Percentiles rank a stretch among this genome's conserved stretches.
phyloP scores from a whole-genome alignment of 1,140 invertebrate species.

The Dysdera silvatica region DNA sequence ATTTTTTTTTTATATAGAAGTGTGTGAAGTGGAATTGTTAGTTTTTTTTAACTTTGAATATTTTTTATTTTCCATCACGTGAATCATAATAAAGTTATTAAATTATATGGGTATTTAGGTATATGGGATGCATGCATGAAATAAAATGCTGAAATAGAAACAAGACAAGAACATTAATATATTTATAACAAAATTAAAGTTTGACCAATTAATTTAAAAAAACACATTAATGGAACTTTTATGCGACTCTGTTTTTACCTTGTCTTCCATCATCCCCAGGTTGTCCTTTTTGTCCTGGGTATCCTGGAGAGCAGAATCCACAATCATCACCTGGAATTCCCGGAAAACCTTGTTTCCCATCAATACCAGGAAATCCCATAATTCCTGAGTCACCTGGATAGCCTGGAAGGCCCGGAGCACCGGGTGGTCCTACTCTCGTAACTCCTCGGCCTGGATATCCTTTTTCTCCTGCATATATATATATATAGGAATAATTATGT shows the following conservation, averaged over 20 bases:
- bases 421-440: constrained; percentile 26
- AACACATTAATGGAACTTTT: too few relatives aligned
- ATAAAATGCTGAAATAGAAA: background rate
- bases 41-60: too few relatives aligned
- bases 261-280: constrained; percentile 26
- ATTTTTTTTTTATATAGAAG: too few relatives aligned
- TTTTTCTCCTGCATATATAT: constrained; percentile 23
- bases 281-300: constrained; percentile 50
- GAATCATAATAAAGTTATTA: too few relatives aligned
- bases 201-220: too few relatives aligned
- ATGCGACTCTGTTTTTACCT: too few relatives aligned
- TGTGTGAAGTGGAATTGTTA: too few relatives aligned
- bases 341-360: constrained; percentile 33
- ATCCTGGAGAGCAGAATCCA: constrained; percentile 47
- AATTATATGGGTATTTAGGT: too few relatives aligned
- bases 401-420: constrained; percentile 33
- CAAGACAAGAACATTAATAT: too few relatives aligned
- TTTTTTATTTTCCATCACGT: too few relatives aligned
- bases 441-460: constrained; percentile 24
- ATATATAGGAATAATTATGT: too few relatives aligned
- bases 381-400: constrained; percentile 33
- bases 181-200: too few relatives aligned
- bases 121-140: background rate
- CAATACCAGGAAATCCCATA: constrained; percentile 32
- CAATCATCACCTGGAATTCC: constrained; percentile 36